Base-by-base conservation (phyloP, 2,888 invertebrate genomes). In the Machimus rusticus region DNA sequence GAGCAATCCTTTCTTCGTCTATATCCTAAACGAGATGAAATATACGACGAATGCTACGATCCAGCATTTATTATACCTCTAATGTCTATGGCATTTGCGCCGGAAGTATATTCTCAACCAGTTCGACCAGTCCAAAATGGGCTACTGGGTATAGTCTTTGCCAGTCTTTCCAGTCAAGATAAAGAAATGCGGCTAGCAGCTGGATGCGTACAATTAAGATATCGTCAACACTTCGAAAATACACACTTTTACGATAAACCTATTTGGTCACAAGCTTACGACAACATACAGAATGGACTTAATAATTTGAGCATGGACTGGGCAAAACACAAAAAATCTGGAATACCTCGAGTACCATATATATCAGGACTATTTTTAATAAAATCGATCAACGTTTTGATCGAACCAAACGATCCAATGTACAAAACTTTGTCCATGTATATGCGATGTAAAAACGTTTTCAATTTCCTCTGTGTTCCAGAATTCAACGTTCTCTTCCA, bases 401-500 rank as follows among this genome's bases (percentile, higher is more conserved):
- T 96, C 0, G 95, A 96, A 88, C 97, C 98, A 0, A 94, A 94
- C 66, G 95, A 97, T 90, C 94, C 95, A 0, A 94, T 98, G 90
- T 98, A 97, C 92, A 94, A 95, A 89, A 95, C 96, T 0, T 93
- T 98, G n/a, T 96, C 96, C 91, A 94, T 95, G 90, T 97, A 96
- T 91, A 93, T 98, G 55, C 94, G 96, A 90, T 95, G 96, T 1
- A 98, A 97, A 92, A 95, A 96, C 14, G 94, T 94, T 9, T 94
- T 98, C 19, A 95, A 98, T 91, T 93, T 98, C 19, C 94, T 94
- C 16, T 94, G 95, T 3, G 95, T 98, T n/a, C 98, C 98, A 0
- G 98, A 98, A 91, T 96, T 98, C 90, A 95, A 97, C 88, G 95
- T 96, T 85, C 94, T 98, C 55, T 96, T 98, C 91, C 96, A 97